Evolutionary conservation across 2,797 vertebrate genomes (phyloP).

Genomic region (Siniperca scherzeri): DNA sequence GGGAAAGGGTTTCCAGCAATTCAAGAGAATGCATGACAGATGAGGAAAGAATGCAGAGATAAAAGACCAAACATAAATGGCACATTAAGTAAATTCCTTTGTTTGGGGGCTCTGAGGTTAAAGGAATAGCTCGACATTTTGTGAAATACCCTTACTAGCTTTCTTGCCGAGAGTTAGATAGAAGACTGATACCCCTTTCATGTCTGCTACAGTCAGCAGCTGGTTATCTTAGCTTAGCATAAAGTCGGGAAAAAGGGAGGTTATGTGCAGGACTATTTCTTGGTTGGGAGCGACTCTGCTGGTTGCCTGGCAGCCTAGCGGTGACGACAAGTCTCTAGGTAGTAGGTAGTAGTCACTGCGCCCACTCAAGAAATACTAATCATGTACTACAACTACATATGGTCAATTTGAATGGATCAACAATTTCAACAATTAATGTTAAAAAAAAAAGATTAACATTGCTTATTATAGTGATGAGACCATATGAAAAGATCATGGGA

Average conservation of each 20-base stretch:
- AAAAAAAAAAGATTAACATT: background rate
- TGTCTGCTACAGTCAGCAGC: background rate
- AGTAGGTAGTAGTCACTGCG: background rate
- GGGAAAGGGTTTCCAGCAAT: slow-evolving; percentile 48
- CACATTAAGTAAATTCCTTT: slow-evolving; percentile 71
- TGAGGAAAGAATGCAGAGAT: slow-evolving; percentile 72
- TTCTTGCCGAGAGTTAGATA: background rate
- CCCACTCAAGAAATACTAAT: background rate
- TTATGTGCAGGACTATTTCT: no score
- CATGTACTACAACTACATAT: background rate
- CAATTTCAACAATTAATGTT: background rate
- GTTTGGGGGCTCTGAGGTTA: slow-evolving; percentile 48
- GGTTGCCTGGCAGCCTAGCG: background rate
- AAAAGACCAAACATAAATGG: slow-evolving; percentile 66
- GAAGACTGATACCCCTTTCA: no score
- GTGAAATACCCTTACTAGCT: slow-evolving; percentile 4
- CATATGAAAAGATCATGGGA: background rate
- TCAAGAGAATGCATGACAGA: slow-evolving; percentile 67
- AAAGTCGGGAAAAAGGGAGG: no score
- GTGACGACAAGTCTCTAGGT: background rate
- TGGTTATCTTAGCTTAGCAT: background rate
- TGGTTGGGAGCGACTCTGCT: background rate
- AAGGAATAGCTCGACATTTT: slow-evolving; percentile 2
- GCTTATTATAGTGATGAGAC: background rate
- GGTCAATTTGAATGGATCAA: background rate